A percentile compares a stretch with the other conserved stretches of the same genome.
Evolutionary conservation across 53 echinoderm and acorn worm species (phyloP).

Genomic region (Mesocentrotus franciscanus): DNA sequence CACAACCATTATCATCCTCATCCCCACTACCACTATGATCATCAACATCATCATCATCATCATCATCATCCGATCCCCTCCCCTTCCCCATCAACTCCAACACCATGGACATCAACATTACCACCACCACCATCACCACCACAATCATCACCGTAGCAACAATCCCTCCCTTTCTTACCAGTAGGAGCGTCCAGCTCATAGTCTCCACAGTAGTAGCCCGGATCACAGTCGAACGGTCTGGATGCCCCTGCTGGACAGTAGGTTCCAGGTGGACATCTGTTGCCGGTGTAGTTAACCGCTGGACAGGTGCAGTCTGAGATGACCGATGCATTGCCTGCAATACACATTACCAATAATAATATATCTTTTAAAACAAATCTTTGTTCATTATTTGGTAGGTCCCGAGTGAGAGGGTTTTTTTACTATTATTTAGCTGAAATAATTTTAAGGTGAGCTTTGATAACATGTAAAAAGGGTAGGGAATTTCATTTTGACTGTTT

Average conservation of each 20-base stretch:
- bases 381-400: not conserved
- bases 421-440: too few relatives aligned
- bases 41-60: not conserved
- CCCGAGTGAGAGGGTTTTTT: too few relatives aligned
- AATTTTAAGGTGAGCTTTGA: too few relatives aligned
- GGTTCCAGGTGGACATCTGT: slow-evolving; percentile 92
- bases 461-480: too few relatives aligned
- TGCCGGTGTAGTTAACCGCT: slow-evolving; percentile 94
- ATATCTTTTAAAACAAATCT: not conserved
- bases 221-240: slow-evolving; percentile 83
- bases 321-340: slow-evolving; percentile 88
- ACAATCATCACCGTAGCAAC: not conserved
- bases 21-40: not conserved
- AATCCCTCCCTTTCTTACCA: slow-evolving; percentile 59
- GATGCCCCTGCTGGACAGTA: slow-evolving; percentile 92
- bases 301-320: slow-evolving; percentile 95
- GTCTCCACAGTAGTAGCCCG: slow-evolving; percentile 91
- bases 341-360: slow-evolving; percentile 3
- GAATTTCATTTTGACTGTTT: too few relatives aligned
- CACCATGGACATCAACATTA: not conserved
- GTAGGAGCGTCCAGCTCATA: slow-evolving; percentile 89
- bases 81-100: not conserved
- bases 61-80: not conserved
- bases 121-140: not conserved
- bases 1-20: not conserved